Percentiles rank a stretch among this genome's conserved stretches.
phyloP scores from a whole-genome alignment of 2,888 invertebrate species.

The Lepidochitona cinerea region DNA sequence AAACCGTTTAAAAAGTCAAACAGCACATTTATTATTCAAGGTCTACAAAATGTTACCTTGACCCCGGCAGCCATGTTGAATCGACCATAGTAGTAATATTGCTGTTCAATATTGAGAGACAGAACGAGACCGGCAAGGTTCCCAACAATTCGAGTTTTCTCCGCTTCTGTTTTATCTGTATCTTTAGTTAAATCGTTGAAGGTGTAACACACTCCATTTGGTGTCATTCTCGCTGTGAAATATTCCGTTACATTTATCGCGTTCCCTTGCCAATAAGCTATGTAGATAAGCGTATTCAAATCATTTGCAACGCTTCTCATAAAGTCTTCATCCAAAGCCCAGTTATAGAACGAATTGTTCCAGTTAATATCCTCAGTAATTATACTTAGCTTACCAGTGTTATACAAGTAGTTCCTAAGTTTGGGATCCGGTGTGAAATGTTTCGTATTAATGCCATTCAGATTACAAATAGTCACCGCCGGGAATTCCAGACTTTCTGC shows the following conservation, averaged over 20 bases:
- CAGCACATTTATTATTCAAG: too few species aligned
- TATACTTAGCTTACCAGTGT: slow-evolving; percentile 10
- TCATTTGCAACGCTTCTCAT: neutral
- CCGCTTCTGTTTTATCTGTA: neutral
- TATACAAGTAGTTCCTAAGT: slow-evolving; percentile 15
- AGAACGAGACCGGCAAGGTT: slow-evolving; percentile 21
- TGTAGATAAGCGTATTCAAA: neutral
- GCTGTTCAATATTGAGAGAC: slow-evolving; percentile 20
- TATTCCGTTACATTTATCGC: neutral
- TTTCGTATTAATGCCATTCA: slow-evolving; percentile 14
- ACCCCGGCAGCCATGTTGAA: slow-evolving; percentile 26
- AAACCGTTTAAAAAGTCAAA: too few species aligned
- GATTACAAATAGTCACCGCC: slow-evolving; percentile 29
- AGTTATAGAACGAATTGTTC: slow-evolving; percentile 10
- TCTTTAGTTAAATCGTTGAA: slow-evolving; percentile 14
- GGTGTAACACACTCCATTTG: slow-evolving; percentile 28
- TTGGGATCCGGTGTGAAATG: neutral
- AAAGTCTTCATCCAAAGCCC: slow-evolving; percentile 2
- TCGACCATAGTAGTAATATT: slow-evolving; percentile 21
- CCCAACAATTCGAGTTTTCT: slow-evolving; percentile 21
- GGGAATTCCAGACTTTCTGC: slow-evolving; percentile 22
- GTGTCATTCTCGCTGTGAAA: slow-evolving; percentile 19
- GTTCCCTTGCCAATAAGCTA: slow-evolving; percentile 5
- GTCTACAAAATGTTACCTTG: slow-evolving; percentile 28
- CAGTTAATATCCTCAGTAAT: slow-evolving; percentile 13